Conservation (phyloP, 2,888 invertebrate species). For the Volucella inanis region DNA sequence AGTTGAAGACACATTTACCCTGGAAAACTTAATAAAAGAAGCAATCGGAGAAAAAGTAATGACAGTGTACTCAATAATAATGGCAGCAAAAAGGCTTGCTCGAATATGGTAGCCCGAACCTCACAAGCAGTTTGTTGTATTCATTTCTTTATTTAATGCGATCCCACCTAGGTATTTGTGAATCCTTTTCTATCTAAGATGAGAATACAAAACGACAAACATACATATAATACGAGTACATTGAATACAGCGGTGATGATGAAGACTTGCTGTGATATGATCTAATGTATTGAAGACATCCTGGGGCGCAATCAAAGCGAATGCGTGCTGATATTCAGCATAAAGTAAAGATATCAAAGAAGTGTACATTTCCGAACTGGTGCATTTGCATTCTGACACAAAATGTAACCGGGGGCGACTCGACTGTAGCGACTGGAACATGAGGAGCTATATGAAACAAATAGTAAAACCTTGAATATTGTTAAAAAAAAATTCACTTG, state of each 20-base stretch:
- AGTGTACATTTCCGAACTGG: no score
- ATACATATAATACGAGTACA: no score
- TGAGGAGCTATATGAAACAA: no score
- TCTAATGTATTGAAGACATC: slow-evolving; percentile 57
- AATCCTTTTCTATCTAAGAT: slow-evolving; percentile 5
- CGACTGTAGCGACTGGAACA: no score
- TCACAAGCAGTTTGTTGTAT: slow-evolving; percentile 45
- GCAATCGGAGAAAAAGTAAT: slow-evolving; percentile 7
- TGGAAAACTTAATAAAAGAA: slow-evolving; percentile 27
- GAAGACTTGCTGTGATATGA: slow-evolving; percentile 58
- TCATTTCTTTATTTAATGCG: slow-evolving; percentile 13
- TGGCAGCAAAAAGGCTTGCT: slow-evolving; percentile 1
- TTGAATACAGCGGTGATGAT: slow-evolving; percentile 20
- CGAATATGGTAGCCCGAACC: slow-evolving; percentile 47
- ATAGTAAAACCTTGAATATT: no score
- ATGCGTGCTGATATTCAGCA: slow-evolving; percentile 45
- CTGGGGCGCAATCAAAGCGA: slow-evolving; percentile 44
- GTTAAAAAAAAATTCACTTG: no score
- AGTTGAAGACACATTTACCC: slow-evolving; percentile 1
- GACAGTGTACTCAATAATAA: neutral
- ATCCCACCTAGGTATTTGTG: slow-evolving; percentile 26
- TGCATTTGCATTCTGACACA: no score
- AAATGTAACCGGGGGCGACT: no score
- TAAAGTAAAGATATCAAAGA: neutral
- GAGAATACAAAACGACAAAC: slow-evolving; percentile 14